Evolutionary conservation across 2,797 vertebrate species (phyloP).

Genomic region (Diplodus puntazzo): DNA sequence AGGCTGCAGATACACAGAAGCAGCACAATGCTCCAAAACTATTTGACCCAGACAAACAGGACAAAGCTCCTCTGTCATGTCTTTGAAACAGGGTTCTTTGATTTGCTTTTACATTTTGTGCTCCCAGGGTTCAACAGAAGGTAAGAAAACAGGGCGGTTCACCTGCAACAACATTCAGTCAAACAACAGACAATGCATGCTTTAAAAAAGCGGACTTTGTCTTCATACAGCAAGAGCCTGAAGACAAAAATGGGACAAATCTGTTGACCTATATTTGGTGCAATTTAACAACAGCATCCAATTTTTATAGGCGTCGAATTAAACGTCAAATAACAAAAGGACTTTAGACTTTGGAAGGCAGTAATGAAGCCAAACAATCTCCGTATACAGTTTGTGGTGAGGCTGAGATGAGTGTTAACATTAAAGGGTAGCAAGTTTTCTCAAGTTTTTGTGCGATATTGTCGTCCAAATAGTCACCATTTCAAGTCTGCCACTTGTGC

Average conservation of each 20-base stretch:
- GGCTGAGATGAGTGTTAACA: not conserved
- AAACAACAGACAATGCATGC: not conserved
- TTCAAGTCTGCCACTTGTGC: too few species aligned
- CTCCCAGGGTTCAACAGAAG: not conserved
- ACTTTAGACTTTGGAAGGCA: not conserved
- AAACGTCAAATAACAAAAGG: not conserved
- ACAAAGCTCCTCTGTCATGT: not conserved
- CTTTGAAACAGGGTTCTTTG: conserved; percentile 13
- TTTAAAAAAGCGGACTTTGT: not conserved
- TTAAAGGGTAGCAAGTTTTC: too few species aligned
- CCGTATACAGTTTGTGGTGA: not conserved
- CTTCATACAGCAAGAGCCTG: too few species aligned
- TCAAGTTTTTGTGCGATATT: too few species aligned
- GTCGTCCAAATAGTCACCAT: too few species aligned
- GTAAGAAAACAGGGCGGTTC: not conserved
- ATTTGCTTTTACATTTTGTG: not conserved
- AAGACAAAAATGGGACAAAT: too few species aligned
- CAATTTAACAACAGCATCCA: not conserved
- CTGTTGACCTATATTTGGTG: not conserved
- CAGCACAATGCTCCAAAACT: not conserved
- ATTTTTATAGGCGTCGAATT: not conserved
- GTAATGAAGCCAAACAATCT: not conserved
- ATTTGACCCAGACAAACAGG: not conserved
- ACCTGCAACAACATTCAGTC: conserved; percentile 5
- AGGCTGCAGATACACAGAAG: not conserved